Conservation (phyloP, 2,888 invertebrate genomes). For the Apoda limacodes region DNA sequence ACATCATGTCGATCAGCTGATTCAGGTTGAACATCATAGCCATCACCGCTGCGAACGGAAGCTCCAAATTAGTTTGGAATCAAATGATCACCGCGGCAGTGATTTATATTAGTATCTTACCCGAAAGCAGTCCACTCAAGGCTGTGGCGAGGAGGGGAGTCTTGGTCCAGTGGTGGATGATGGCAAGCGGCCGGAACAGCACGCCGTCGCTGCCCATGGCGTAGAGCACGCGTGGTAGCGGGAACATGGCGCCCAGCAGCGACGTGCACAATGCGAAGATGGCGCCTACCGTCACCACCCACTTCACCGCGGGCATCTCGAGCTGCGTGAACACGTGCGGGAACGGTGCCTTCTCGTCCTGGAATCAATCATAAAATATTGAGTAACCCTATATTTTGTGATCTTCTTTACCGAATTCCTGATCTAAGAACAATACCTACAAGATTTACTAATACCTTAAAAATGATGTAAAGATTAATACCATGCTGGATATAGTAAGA, state of each 20-base stretch:
- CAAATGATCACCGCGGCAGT: not conserved
- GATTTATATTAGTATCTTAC: slow-evolving; percentile 41
- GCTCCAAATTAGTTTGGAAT: too few relatives aligned
- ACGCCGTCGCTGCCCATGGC: slow-evolving; percentile 93
- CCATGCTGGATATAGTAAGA: too few relatives aligned
- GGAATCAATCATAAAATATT: too few relatives aligned
- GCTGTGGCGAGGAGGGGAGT: slow-evolving; percentile 85
- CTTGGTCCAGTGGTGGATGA: slow-evolving; percentile 78
- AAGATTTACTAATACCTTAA: too few relatives aligned
- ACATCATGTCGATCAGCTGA: slow-evolving; percentile 96
- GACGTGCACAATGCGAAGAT: slow-evolving; percentile 92
- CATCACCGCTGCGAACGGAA: slow-evolving; percentile 84
- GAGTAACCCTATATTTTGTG: too few relatives aligned
- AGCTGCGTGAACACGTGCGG: slow-evolving; percentile 85
- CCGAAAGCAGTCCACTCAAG: slow-evolving; percentile 80
- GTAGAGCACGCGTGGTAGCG: slow-evolving; percentile 87
- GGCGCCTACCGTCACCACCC: slow-evolving; percentile 93
- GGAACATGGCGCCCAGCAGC: slow-evolving; percentile 88
- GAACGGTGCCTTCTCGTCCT: slow-evolving; percentile 88
- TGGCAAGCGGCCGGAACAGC: slow-evolving; percentile 78
- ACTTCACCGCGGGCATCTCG: slow-evolving; percentile 82
- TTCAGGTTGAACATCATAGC: slow-evolving; percentile 90
- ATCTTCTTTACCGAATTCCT: too few relatives aligned
- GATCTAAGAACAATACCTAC: too few relatives aligned
- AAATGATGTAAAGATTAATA: too few relatives aligned